phyloP scores from a whole-genome alignment of 2,113 vertebrate genomes.

The Xiphophorus maculatus region DNA sequence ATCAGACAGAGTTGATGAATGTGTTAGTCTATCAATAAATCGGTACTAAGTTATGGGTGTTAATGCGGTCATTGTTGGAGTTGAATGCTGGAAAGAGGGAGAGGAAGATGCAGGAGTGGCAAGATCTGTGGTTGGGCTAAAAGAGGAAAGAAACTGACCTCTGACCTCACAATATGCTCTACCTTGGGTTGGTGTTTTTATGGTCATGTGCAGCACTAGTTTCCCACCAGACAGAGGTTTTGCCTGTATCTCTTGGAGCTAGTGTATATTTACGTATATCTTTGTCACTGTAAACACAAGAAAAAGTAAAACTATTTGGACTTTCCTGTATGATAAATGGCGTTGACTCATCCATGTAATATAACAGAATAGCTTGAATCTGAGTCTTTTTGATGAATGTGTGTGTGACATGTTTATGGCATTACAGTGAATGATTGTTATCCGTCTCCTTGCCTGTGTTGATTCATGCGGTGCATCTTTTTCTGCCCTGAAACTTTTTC shows the following conservation, averaged over 20 bases:
- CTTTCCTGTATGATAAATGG: slow-evolving; percentile 22
- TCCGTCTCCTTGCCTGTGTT: slow-evolving; percentile 15
- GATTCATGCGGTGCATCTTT: slow-evolving; percentile 7
- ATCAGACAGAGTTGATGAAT: background rate
- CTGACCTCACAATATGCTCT: too few relatives aligned
- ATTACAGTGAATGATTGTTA: slow-evolving; percentile 3
- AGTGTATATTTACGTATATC: too few relatives aligned
- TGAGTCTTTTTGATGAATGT: background rate
- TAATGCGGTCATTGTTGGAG: background rate
- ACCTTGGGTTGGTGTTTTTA: too few relatives aligned
- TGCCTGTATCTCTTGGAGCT: too few relatives aligned
- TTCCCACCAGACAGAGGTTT: too few relatives aligned
- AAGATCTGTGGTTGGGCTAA: background rate
- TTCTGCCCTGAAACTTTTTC: slow-evolving; percentile 9
- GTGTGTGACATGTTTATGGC: background rate
- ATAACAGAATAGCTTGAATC: slow-evolving; percentile 5
- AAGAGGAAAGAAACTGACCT: too few relatives aligned
- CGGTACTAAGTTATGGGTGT: background rate
- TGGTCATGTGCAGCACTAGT: too few relatives aligned
- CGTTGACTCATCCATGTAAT: slow-evolving; percentile 17
- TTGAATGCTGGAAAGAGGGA: background rate
- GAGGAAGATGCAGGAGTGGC: background rate
- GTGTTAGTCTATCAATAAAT: background rate
- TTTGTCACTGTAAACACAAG: background rate
- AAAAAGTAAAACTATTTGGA: slow-evolving; percentile 13